Evolutionary conservation across 2,113 vertebrate genomes (phyloP), one percentile per base, ranked within the genome.

Genomic region (Triplophysa tibetana): DNA sequence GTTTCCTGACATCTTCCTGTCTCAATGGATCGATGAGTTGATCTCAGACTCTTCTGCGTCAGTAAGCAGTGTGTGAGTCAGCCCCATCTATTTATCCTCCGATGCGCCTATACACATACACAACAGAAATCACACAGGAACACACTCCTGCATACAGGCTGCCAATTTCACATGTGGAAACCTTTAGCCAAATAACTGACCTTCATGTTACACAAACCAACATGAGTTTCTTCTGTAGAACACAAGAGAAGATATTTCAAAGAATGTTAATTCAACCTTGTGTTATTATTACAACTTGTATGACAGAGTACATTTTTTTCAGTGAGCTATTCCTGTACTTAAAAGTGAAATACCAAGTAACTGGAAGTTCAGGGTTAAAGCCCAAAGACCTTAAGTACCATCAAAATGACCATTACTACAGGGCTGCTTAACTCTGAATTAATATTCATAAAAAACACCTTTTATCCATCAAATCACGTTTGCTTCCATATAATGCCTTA

Each of bases 1-100:
- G 14, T 64, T 77, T 72, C 45, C 52, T 80, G 65, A 26, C 61
- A 77, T 63, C 52, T 66, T 77, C 48, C 66, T 38, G 19, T 76
- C 66, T 48, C 62, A n/a, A 60, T 73, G 77, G 62, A 68, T 80
- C 58, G 76, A 75, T 70, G 63, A 62, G 24, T 65, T 43, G n/a
- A 66, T 41, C 58, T 67, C 50, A 68, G 64, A 80, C 16, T 52
- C 58, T 64, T 29, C 45, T 77, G 76, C 77, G 24, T 73, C 77
- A 73, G 48, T 77, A 73, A 68, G 65, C 70, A 72, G 21, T 50
- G 26, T 63, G 21, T 80, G 83, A 77, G 66, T 77, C 83, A 67
- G 62, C 56, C 62, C 17, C 62, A 84, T 82, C 81, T 2, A 3
- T 58, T 78, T 70, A 19, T 41, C 24, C 23, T 45, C 24, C 19